Evolutionary conservation across 1,140 invertebrate species (phyloP), one percentile per base, ranked within the genome.

Genomic region (Ridgeia piscesae): DNA sequence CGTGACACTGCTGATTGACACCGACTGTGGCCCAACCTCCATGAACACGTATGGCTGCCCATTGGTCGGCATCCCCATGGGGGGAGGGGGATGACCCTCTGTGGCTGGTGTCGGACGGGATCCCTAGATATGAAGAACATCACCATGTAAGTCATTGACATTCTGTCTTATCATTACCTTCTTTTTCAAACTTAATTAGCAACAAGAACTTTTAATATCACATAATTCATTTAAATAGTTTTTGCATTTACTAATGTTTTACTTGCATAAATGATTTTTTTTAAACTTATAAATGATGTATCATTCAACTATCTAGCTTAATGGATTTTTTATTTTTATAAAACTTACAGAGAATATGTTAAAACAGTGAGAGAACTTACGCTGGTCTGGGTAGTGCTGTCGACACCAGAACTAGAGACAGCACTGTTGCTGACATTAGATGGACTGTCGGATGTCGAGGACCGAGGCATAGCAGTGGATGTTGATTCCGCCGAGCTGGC

Each of bases 11-110:
- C 97, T 97, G 92, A 97, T 97, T 33, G 96, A 97, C 93, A 97
- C 96, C 93, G 96, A 96, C 94, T 97, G 96, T 33, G 97, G 97
- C 21, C 96, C 97, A 88, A 97, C 96, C 95, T 97, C 97, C 97
- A 97, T 97, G 91, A 97, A 96, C 33, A 97, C 96, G 93, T 97
- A 97, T 31, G 97, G 96, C 92, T 93, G 93, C 11, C 89, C 6
- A n/a, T 34, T 34, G 89, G 89, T n/a, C 21, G 89, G 33, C n/a
- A 21, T 34, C 9, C 89, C 89, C 34, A 42, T 21, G 89, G 89
- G 89, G 88, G 17, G 93, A 77, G 17, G 92, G 33, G 34, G 17
- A 27, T 17, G 89, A 42, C 89, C 11, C 11, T 27, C 89, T 90
- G 89, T 14, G n/a, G 89, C 17, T 77, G 2, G 58, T 2, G 4